Base-by-base conservation (phyloP, 2,113 vertebrate species). In the Ochotona princeps region DNA sequence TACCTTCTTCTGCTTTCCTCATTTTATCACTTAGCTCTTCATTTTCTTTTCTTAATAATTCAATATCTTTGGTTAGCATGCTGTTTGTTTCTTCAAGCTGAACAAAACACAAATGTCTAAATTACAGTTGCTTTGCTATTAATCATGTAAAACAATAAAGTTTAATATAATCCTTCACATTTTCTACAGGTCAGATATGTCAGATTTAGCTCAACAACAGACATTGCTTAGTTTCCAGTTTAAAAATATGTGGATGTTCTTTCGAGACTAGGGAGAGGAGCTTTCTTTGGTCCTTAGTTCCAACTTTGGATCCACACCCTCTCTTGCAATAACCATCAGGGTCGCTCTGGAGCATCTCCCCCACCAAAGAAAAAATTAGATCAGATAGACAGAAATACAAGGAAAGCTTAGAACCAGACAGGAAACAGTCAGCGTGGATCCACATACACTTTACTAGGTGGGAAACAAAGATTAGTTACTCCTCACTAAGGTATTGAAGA, bases 1-100 rank as follows among this genome's bases (percentile, higher is more conserved):
- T 98, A 99, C 99, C 99, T 98, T 99, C 98, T 18, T 99, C 98
- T 92, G 98, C 97, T 94, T 96, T 96, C 82, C 85, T 98, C 32
- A 99, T 96, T 96, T 98, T 99, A 96, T 99, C 98, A 80, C 75
- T 98, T 74, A 99, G 94, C 14, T 99, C 99, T 1, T 98, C 87
- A 96, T 99, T 99, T 97, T 99, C 99, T 97, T 98, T 99, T 96
- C 98, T 99, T 97, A 99, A 97, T 97, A 97, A 98, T 97, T 99
- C 99, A 94, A 98, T 98, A 86, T 99, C 99, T 99, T 99, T 99
- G 98, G 99, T 99, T 97, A 99, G 98, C 44, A 98, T 99, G 97
- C 96, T 99, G 95, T 99, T 99, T 38, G 98, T 98, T 97, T 99
- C 99, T 98, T 99, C 99, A 72, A 99, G 98, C 99, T 99, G 97